phyloP scores from a whole-genome alignment of 37 sponge, comb jelly and placozoan species.

The Mnemiopsis leidyi region DNA sequence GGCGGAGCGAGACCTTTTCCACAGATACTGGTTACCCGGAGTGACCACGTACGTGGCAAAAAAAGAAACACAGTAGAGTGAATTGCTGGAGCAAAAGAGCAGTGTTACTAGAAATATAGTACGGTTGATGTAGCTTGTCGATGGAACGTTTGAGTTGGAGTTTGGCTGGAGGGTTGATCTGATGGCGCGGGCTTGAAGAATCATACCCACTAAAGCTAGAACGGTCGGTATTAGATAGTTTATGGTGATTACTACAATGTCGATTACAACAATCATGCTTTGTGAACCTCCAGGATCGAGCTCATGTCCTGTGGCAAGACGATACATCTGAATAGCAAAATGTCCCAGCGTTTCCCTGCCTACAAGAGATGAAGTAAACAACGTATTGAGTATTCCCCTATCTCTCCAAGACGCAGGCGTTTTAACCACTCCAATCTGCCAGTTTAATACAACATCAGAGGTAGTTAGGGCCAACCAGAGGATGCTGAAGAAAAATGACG shows the following conservation, averaged over 20 bases:
- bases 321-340: too few species aligned
- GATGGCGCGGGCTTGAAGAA: not conserved
- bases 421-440: not conserved
- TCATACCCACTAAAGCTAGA: not conserved
- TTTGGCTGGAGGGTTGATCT: not conserved
- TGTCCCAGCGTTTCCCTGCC: not conserved
- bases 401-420: too few species aligned
- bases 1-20: too few species aligned
- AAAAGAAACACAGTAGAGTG: not conserved
- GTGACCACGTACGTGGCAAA: too few species aligned
- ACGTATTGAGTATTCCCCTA: too few species aligned
- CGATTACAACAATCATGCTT: not conserved
- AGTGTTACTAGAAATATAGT: not conserved
- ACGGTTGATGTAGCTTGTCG: not conserved
- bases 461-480: not conserved
- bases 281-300: too few species aligned
- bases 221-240: not conserved
- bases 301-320: too few species aligned
- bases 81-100: not conserved
- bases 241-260: not conserved
- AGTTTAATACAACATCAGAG: not conserved
- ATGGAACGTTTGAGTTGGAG: not conserved
- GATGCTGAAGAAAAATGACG: not conserved
- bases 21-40: too few species aligned
- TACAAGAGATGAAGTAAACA: not conserved